Percentiles rank a stretch among this genome's conserved stretches.
Evolutionary conservation across 2,888 invertebrate genomes (phyloP).

Genomic region (Epistrophe grossulariae): DNA sequence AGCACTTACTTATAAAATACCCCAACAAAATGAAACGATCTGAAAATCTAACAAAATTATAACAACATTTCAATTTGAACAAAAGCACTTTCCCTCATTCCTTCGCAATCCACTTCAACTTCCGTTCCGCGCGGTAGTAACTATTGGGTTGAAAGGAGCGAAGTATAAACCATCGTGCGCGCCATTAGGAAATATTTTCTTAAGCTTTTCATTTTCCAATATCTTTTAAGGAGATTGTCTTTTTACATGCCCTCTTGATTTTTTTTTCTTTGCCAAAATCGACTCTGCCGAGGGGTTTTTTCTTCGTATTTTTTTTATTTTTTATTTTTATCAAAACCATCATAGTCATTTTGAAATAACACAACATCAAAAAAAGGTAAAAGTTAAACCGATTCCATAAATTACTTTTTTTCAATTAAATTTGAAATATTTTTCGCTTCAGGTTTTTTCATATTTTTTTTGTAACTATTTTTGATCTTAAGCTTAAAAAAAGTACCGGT

Average conservation of each 20-base stretch:
- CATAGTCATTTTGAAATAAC: conserved; percentile 60
- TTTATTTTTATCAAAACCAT: conserved; percentile 38
- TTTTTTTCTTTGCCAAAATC: conserved; percentile 13
- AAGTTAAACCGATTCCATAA: conserved; percentile 73
- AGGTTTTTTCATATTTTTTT: conserved; percentile 6
- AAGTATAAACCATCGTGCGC: neutral
- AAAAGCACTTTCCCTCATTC: conserved; percentile 45
- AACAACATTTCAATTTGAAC: conserved; percentile 60
- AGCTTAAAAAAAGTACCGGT: conserved; percentile 1
- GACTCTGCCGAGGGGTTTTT: conserved; percentile 2
- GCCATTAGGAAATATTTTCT: conserved; percentile 40
- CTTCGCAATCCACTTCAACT: conserved; percentile 27
- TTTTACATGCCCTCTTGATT: conserved; percentile 22
- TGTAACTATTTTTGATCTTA: conserved; percentile 32
- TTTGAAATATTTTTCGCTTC: conserved; percentile 50
- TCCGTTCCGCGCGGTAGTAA: conserved; percentile 10
- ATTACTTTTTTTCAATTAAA: conserved; percentile 74
- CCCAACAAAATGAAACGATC: conserved; percentile 23
- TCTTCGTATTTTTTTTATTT: conserved; percentile 23
- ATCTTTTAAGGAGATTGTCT: conserved; percentile 69
- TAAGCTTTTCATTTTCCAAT: conserved; percentile 55
- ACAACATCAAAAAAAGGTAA: conserved; percentile 42
- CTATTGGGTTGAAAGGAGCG: neutral
- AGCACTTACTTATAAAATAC: conserved; percentile 34
- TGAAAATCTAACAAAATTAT: conserved; percentile 53